Evolutionary conservation across 1,140 invertebrate genomes (phyloP), one percentile per base, ranked within the genome.

Genomic region (Megalonaias nervosa): DNA sequence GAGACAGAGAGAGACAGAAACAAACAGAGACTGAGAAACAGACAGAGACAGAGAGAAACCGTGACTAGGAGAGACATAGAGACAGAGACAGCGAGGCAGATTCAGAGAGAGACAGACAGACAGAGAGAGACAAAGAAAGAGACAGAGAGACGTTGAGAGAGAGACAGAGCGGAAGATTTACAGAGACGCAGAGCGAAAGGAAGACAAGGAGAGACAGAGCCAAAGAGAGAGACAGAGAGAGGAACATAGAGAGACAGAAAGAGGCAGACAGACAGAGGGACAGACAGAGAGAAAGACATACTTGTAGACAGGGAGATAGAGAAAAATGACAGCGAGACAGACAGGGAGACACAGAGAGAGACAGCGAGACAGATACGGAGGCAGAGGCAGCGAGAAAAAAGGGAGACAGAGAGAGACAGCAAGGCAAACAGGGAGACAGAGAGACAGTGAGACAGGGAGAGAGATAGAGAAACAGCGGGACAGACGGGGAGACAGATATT

Each of bases 141-240:
- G n/a, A n/a, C n/a, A n/a, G n/a, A n/a, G n/a, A n/a, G n/a, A n/a
- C n/a, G n/a, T n/a, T n/a, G n/a, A n/a, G n/a, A n/a, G 55, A 71
- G 16, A 71, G 58, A 74, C 38, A 67, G 64, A 56, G 38, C 1
- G 60, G 31, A 26, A 67, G 59, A 6, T 58, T 66, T 12, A 73
- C 15, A 66, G 71, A 67, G 71, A 74, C 62, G 67, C 12, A 56
- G 13, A 74, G 73, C 67, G 64, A 74, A 48, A 74, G 62, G 67
- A 13, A 74, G 64, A 74, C 13, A 74, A n/a, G n/a, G n/a, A n/a
- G n/a, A n/a, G n/a, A n/a, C n/a, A n/a, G n/a, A n/a, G n/a, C n/a
- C n/a, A n/a, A 65, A 74, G 64, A 74, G 55, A 67, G 73, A 68
- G 64, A 74, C 23, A 68, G 64, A 74, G 1, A 74, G 65, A 58